Percentiles rank a stretch among this genome's conserved stretches.
phyloP scores from a whole-genome alignment of 2,113 vertebrate species.

The Etia nguti region DNA sequence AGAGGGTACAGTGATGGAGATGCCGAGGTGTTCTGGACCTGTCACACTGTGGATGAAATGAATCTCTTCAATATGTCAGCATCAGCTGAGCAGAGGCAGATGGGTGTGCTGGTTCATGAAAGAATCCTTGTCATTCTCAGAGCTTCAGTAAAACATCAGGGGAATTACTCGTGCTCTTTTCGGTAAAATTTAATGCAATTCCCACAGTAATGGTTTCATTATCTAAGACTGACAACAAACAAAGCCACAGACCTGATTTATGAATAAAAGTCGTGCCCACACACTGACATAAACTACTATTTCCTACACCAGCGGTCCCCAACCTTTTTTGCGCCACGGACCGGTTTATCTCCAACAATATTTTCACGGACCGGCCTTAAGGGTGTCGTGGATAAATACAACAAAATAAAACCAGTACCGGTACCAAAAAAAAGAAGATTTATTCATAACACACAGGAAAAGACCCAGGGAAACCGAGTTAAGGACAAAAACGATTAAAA shows the following conservation, averaged over 20 bases:
- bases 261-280: background rate
- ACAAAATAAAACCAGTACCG: no score
- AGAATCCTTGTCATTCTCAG: constrained; percentile 11
- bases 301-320: no score
- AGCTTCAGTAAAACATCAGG: constrained; percentile 19
- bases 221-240: background rate
- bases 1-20: rapidly evolving
- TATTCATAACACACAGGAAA: no score
- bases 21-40: constrained; percentile 12
- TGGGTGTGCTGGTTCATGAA: background rate
- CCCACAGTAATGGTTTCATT: background rate
- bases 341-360: no score
- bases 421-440: no score
- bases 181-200: constrained; percentile 19
- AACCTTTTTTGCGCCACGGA: no score
- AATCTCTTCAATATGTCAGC: background rate
- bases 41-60: background rate
- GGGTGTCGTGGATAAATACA: no score
- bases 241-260: rapidly evolving
- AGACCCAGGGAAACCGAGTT: no score
- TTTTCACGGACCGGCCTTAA: no score
- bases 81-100: background rate
- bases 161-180: constrained; percentile 45
- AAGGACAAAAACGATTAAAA: no score
- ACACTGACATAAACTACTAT: background rate